Base-by-base conservation (phyloP, 2,797 vertebrate species). In the Apogon hyalosoma region DNA sequence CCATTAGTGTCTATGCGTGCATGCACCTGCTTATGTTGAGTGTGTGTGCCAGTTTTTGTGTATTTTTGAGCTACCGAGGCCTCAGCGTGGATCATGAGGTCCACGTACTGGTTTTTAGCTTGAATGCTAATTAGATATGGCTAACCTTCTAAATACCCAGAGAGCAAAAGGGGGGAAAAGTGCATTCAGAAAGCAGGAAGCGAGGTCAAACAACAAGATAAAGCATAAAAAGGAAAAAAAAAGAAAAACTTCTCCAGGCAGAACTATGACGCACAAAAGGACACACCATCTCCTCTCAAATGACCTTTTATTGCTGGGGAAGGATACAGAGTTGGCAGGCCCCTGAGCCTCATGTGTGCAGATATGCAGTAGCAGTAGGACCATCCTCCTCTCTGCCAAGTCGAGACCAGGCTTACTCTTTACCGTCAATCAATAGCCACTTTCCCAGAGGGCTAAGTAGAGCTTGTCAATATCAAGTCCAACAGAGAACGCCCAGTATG, bases 281-380 rank as follows among this genome's bases (percentile, higher is more conserved):
- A 90, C 86, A 83, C 59, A 79, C 54, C 66, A 75, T 71, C 77
- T 87, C 80, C 63, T 87, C 88, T 88, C 62, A 53, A 79, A 84
- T 90, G 88, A 91, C 88, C 88, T 92, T 90, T 85, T 80, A 84
- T 77, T 87, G 77, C 68, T 70, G 65, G 77, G 80, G 76, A 82
- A 82, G 77, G 66, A 84, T 72, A 82, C 80, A 84, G 75, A 76
- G 77, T 58, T 79, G 82, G 69, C 81, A 89, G 86, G 87, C 81
- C 83, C 64, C 57, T 79, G 73, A 88, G 89, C 73, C 75, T 1
- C 31, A 19, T 84, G 73, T 70, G 55, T 62, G 73, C 68, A 81
- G 73, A 88, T 55, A 77, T 79, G 76, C 50, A 77, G 82, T 82
- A 84, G 41, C 72, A 79, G 56, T 16, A 62, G 21, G 59, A 63